These are phyloP conservation scores for Tychaedon coryphoeus DNA, from an alignment of 2,113 vertebrate genomes.

Conservation along the genomic window DNA sequence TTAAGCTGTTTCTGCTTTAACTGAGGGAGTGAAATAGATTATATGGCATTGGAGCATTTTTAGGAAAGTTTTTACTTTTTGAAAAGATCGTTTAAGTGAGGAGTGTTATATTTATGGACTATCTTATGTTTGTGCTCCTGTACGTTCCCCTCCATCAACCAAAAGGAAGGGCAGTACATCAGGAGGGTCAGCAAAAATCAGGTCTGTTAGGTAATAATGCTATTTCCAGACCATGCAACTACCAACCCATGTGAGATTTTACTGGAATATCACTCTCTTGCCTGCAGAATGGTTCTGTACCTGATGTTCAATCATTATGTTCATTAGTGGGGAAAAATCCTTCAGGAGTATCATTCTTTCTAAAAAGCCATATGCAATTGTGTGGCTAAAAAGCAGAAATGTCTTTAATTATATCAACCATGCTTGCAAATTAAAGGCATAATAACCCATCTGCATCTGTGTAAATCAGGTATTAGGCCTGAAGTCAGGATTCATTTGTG, in stretches of 20 bases:
- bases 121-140: not conserved
- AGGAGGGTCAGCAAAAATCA: not conserved
- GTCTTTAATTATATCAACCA: slow-evolving; percentile 7
- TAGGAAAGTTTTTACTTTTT: not conserved
- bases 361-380: not conserved
- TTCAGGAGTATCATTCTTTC: not conserved
- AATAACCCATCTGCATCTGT: slow-evolving; percentile 10
- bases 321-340: slow-evolving; percentile 22
- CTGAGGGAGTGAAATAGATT: not conserved
- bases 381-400: slow-evolving; percentile 36
- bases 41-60: not conserved
- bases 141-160: not conserved
- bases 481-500: slow-evolving; percentile 4
- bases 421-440: slow-evolving; percentile 25
- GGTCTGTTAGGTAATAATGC: not conserved
- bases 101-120: not conserved
- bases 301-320: not conserved
- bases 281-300: not conserved
- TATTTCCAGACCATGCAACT: not conserved
- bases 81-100: not conserved
- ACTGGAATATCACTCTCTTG: not conserved
- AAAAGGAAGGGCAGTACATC: not conserved
- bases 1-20: slow-evolving; percentile 28
- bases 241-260: not conserved
- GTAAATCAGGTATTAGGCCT: not conserved